Evolutionary conservation across 2,888 invertebrate species (phyloP), one percentile per base, ranked within the genome.

Genomic region (Lapara coniferarum): DNA sequence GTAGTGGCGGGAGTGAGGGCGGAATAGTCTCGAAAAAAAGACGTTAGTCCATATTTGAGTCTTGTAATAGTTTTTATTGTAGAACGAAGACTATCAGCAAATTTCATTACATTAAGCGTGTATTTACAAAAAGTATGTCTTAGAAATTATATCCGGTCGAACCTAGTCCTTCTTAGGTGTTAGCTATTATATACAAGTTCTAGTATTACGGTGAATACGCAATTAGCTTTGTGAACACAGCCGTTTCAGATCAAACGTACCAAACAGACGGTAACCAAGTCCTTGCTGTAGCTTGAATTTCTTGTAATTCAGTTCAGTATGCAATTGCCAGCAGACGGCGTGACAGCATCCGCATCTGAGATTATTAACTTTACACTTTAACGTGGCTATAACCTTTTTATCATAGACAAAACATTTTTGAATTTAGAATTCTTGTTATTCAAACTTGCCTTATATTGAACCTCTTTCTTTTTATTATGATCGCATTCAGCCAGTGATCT

Each of bases 291-390:
- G 46, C 59, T 59, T 49, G 49, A 63, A 63, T 63, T 63, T 46
- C 63, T 63, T 63, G 19, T 49, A 63, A 63, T 63, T 63, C 63
- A 63, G 25, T 63, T 63, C 19, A 63, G 63, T 13, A 19, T 63
- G 63, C 46, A 49, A 63, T 63, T 63, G 49, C 19, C 49, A 63
- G 46, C 49, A 37, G 49, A 49, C 49, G 49, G 19, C 25, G 12
- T 19, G 49, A 63, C 63, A 49, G 49, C 63, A 63, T 63, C 49
- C 49, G 63, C 19, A 49, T 10, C 16, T 19, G 63, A 63, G 46
- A 49, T 63, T 63, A 63, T 63, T 63, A 63, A 63, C 59, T 63
- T 63, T 63, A 37, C 19, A 12, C 37, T 37, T 37, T 37, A 37
- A 37, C 37, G 37, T 37, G 37, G 37, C 10, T 63, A 46, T 63